phyloP scores from a whole-genome alignment of 2,888 invertebrate genomes.

The Watsonalla binaria region DNA sequence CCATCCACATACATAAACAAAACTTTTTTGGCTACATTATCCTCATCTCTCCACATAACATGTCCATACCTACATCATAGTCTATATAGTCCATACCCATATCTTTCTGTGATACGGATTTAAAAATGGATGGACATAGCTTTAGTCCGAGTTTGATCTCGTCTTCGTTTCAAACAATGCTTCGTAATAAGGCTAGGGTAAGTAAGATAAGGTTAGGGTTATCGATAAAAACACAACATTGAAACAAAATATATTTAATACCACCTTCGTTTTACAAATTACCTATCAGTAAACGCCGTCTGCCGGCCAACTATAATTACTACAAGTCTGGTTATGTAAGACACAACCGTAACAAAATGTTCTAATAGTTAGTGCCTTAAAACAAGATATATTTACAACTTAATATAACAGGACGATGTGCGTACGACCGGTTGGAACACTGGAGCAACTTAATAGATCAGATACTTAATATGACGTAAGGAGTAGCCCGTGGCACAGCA shows the following conservation, averaged over 20 bases:
- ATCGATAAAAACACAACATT: conserved; percentile 22
- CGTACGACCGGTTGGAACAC: conserved; percentile 19
- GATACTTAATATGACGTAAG: not conserved
- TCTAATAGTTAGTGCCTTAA: conserved; percentile 63
- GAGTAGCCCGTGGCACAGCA: too few relatives aligned
- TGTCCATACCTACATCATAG: too few relatives aligned
- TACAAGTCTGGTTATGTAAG: conserved; percentile 47
- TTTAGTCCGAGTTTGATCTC: too few relatives aligned
- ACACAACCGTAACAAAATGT: conserved; percentile 64
- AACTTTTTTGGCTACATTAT: too few relatives aligned
- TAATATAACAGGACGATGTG: conserved; percentile 26
- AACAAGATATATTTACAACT: conserved; percentile 60
- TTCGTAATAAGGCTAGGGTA: too few relatives aligned
- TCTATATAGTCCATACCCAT: too few relatives aligned
- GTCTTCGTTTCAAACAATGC: too few relatives aligned
- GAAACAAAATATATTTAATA: conserved; percentile 76
- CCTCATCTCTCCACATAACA: too few relatives aligned
- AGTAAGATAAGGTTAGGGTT: not conserved
- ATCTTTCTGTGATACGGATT: too few relatives aligned
- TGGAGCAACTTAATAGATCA: not conserved
- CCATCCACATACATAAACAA: too few relatives aligned
- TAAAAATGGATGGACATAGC: too few relatives aligned
- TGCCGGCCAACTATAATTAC: conserved; percentile 45
- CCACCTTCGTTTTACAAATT: conserved; percentile 66
- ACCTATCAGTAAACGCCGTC: conserved; percentile 41